Percentiles rank a stretch among this genome's conserved stretches.
These are phyloP conservation scores for Idaea dimidiata DNA, from an alignment of 2,888 invertebrate species.

Conservation along the genomic window DNA sequence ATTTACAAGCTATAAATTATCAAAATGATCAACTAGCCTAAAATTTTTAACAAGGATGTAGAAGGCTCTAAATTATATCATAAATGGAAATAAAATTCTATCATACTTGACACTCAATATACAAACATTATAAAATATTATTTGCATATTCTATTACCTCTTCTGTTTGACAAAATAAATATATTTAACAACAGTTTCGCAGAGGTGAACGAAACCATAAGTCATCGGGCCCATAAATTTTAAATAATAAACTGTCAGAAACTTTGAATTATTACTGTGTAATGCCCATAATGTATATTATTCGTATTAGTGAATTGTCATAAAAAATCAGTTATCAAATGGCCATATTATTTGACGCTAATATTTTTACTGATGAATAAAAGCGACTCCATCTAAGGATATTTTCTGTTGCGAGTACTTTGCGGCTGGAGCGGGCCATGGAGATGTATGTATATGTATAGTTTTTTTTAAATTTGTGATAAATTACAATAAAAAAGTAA, in stretches of 20 bases:
- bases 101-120: background rate
- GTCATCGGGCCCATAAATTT: background rate
- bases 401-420: no score
- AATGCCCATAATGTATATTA: background rate
- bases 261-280: background rate
- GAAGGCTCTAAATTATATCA: background rate
- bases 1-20: slow-evolving; percentile 13
- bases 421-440: no score
- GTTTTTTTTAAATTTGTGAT: no score
- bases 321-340: background rate
- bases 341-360: background rate
- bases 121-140: background rate
- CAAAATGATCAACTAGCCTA: slow-evolving; percentile 7
- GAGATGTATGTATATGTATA: no score
- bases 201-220: background rate
- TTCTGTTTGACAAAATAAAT: background rate
- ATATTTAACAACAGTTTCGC: background rate
- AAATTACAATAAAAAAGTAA: no score
- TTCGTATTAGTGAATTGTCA: background rate
- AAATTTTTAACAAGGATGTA: slow-evolving; percentile 7
- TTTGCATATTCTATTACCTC: background rate
- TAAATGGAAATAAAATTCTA: background rate
- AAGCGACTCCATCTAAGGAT: no score
- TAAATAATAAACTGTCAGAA: background rate
- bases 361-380: background rate